phyloP scores from a whole-genome alignment of 2,888 invertebrate species.

The Brachypalpus laphriformis region DNA sequence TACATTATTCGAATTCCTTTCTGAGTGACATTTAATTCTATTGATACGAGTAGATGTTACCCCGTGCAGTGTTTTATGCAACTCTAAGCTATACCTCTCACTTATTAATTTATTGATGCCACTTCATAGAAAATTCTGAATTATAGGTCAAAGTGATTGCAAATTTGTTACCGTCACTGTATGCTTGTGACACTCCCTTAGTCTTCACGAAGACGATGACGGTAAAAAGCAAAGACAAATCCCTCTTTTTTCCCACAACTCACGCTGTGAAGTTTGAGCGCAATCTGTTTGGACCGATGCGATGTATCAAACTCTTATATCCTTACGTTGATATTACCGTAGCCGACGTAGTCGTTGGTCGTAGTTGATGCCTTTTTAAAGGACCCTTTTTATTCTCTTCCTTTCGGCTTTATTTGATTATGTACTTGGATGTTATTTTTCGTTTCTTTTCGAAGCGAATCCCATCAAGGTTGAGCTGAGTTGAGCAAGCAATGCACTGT shows the following conservation, averaged over 20 bases:
- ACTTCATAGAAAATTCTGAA: no score
- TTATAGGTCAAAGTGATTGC: not conserved
- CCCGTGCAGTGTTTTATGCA: no score
- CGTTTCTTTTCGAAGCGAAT: constrained; percentile 39
- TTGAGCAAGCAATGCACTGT: constrained; percentile 56
- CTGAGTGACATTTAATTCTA: no score
- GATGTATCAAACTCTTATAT: constrained; percentile 71
- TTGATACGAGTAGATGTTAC: no score
- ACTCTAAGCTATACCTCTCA: no score
- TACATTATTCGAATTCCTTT: no score
- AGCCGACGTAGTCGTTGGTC: constrained; percentile 23
- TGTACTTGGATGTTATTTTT: constrained; percentile 33
- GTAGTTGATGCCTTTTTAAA: constrained; percentile 66
- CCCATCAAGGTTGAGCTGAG: constrained; percentile 63
- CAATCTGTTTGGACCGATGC: constrained; percentile 75
- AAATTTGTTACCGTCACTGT: constrained; percentile 28
- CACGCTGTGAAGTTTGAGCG: constrained; percentile 36
- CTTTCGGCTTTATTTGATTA: constrained; percentile 69
- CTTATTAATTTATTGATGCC: no score
- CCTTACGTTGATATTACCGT: constrained; percentile 8
- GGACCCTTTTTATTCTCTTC: constrained; percentile 52
- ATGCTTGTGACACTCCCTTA: not conserved
- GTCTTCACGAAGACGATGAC: constrained; percentile 19
- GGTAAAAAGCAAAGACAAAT: constrained; percentile 32
- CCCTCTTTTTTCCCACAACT: constrained; percentile 7